Evolutionary conservation across 2,113 vertebrate genomes (phyloP), one percentile per base, ranked within the genome.

Genomic region (Gobio gobio): DNA sequence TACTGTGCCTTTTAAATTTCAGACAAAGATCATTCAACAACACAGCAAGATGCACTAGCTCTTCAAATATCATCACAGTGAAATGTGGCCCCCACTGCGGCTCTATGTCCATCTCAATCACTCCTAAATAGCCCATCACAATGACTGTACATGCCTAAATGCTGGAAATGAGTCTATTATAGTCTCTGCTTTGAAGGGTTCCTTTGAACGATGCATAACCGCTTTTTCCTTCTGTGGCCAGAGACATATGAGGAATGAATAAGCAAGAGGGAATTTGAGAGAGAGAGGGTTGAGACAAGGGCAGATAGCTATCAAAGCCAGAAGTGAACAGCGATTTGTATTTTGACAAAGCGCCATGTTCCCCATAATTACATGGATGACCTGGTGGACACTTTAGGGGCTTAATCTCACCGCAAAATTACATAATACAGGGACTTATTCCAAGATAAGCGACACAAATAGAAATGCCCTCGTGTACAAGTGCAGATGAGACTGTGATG

Each of bases 101-200:
- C 75, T 61, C 13, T 24, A 54, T 56, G 33, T 54, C 51, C 36
- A 3, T 78, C 83, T 70, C 74, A 78, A 85, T 78, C 75, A 78
- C 33, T 20, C 29, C 75, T 22, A 78, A 78, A 85, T 72, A 72
- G 36, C 76, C 63, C 84, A 66, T 47, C 66, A 29, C 75, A 54
- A 58, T 58, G 75, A 70, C 49, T 43, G 45, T 45, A 51, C 75
- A 78, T 59, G 84, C 63, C 47, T 70, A 85, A 78, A 85, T 78
- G 75, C n/a, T 78, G 64, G 76, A 78, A 79, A 78, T 72, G n/a
- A 33, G 9, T 59, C 49, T 45, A 79, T 70, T 85, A 56, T 14
- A 58, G 75, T 24, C 75, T 13, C 73, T 40, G 49, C n/a, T 63
- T 78, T 85, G 49, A 22, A 68, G 58, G 83, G 73, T 33, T 77